Evolutionary conservation across 2,888 invertebrate species (phyloP), one percentile per base, ranked within the genome.

Genomic region (Drosophila vallismaia): DNA sequence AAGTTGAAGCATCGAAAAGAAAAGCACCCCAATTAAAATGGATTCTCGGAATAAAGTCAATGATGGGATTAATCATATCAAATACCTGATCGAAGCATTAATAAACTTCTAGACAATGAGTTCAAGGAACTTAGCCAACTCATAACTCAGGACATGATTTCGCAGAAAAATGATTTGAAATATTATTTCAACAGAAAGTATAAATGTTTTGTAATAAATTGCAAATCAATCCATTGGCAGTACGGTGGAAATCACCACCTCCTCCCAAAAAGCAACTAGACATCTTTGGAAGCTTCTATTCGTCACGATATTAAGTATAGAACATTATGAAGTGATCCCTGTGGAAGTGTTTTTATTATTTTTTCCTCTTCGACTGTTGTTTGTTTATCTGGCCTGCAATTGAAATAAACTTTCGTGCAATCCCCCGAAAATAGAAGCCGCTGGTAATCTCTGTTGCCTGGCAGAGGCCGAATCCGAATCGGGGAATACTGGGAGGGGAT

Each of bases 221-320:
- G 82, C 71, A 24, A 62, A 74, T 77, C 68, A 78, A 51, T 85
- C 59, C 51, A 31, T 14, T 40, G 48, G 40, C 71, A 36, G 33
- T 58, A 71, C 36, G 6, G 45, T 26, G 68, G 68, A 68, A 64
- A 49, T 51, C 68, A 45, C 50, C 31, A 10, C 4, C 45, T 10
- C 42, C 38, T 31, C 38, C 68, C 69, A 49, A 54, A 40, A 10
- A 42, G 8, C 4, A n/a, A 19, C 29, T 28, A 48, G 36, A 49
- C 44, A 48, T 42, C 49, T 49, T 38, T 50, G 24, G 44, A 44
- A 44, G 57, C 29, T 38, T 29, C 38, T 31, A 45, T 66, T 85
- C 79, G 88, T 82, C 81, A 82, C 76, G 51, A 76, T 12, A 64
- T 58, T 77, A 79, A 64, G 50, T 69, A 81, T 86, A 81, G 86